phyloP scores from a whole-genome alignment of 2,113 vertebrate species.

The Tychaedon coryphoeus region DNA sequence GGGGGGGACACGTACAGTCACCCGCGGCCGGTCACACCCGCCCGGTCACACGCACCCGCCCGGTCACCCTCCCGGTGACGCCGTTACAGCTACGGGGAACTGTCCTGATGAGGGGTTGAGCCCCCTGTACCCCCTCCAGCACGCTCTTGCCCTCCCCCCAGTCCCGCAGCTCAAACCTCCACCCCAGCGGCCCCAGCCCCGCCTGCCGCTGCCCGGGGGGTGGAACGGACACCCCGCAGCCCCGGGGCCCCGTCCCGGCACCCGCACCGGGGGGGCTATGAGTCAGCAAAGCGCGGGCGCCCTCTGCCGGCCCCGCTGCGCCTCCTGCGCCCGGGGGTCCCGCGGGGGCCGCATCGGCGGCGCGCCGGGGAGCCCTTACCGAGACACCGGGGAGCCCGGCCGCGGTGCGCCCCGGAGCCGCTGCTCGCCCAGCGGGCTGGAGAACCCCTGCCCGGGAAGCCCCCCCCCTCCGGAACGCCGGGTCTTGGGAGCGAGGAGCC shows the following conservation, averaged over 20 bases:
- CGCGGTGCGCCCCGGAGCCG: neutral
- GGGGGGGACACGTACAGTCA: neutral
- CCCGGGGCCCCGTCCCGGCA: neutral
- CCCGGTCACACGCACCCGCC: neutral
- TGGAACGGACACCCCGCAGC: neutral
- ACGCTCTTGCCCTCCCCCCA: neutral
- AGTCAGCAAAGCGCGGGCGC: slow-evolving; percentile 57
- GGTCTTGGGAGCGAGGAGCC: neutral
- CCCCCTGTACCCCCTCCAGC: neutral
- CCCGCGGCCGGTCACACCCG: neutral
- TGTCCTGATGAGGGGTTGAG: neutral
- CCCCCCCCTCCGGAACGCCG: accelerated
- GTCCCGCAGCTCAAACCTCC: neutral
- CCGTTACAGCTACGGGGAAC: neutral
- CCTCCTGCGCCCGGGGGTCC: neutral
- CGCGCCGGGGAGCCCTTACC: neutral
- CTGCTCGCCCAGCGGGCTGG: neutral
- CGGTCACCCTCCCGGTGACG: neutral
- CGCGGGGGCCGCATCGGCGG: neutral
- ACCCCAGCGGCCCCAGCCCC: neutral
- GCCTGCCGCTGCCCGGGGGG: neutral
- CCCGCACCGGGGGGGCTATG: neutral
- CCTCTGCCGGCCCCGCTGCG: neutral
- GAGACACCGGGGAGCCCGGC: neutral
- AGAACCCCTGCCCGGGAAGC: neutral